phyloP scores from a whole-genome alignment of 2,113 vertebrate genomes.

The Aegithalos caudatus region DNA sequence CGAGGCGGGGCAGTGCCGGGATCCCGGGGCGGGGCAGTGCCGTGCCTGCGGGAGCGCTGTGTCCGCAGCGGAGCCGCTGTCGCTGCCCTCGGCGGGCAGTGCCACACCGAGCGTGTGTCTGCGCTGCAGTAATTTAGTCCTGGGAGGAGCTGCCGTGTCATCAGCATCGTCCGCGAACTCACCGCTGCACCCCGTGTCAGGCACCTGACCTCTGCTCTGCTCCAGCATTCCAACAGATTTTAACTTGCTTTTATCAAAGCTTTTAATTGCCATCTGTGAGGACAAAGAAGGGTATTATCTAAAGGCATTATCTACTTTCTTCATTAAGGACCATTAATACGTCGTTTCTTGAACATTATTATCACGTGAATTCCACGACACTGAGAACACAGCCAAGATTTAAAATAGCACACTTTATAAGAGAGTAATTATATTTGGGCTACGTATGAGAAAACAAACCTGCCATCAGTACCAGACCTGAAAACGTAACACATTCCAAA shows the following conservation, averaged over 20 bases:
- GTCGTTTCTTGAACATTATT: background rate
- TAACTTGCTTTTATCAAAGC: conserved; percentile 63
- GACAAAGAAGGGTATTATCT: background rate
- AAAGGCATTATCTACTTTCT: background rate
- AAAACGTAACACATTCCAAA: background rate
- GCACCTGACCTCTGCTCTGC: background rate
- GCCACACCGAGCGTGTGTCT: conserved; percentile 73
- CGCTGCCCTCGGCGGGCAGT: background rate
- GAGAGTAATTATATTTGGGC: background rate
- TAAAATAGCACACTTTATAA: background rate
- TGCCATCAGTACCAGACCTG: background rate
- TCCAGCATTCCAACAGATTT: conserved; percentile 64
- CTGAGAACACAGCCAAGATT: background rate
- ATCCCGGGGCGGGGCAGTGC: no score
- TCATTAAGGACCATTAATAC: background rate
- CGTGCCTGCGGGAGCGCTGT: background rate
- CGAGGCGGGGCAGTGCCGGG: no score
- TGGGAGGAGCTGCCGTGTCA: background rate
- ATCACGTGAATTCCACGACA: background rate
- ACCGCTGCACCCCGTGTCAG: background rate
- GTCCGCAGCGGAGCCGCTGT: no score
- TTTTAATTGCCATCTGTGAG: conserved; percentile 69
- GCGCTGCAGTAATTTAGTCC: conserved; percentile 60
- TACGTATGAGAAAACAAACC: background rate
- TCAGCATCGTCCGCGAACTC: background rate